These are phyloP conservation scores for Bufo bufo DNA, from an alignment of 2,113 vertebrate genomes.

Conservation along the genomic window DNA sequence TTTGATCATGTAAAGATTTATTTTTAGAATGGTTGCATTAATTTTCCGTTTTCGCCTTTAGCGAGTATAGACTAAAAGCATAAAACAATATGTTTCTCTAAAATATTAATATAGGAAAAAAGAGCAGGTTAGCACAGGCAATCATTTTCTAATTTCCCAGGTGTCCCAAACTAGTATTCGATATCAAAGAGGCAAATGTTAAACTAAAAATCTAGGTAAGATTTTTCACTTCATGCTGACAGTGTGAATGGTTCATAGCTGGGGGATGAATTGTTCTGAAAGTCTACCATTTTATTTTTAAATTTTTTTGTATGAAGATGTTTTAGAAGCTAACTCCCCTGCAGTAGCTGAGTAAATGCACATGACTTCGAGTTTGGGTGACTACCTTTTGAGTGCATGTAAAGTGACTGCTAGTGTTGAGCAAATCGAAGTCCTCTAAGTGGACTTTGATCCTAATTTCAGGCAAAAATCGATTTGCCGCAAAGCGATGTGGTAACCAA, in stretches of 20 bases:
- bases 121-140: conserved; percentile 23
- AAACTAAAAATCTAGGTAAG: neutral
- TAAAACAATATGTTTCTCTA: neutral
- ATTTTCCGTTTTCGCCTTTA: conserved; percentile 25
- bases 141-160: neutral
- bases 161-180: neutral
- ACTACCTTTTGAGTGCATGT: too few relatives aligned
- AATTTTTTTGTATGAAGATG: too few relatives aligned
- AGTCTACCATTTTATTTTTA: too few relatives aligned
- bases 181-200: neutral
- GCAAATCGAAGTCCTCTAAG: too few relatives aligned
- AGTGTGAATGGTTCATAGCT: neutral
- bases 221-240: neutral
- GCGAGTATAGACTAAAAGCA: neutral
- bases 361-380: too few relatives aligned
- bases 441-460: too few relatives aligned
- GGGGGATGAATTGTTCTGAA: conserved; percentile 7
- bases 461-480: too few relatives aligned
- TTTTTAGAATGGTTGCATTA: neutral
- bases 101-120: neutral
- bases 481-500: too few relatives aligned
- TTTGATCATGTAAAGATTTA: conserved; percentile 18
- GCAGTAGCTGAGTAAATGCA: too few relatives aligned
- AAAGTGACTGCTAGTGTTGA: too few relatives aligned
- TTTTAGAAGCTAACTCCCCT: too few relatives aligned